These are phyloP conservation scores for Leguminivora glycinivorella DNA, from an alignment of 1,140 invertebrate species.

Conservation along the genomic window DNA sequence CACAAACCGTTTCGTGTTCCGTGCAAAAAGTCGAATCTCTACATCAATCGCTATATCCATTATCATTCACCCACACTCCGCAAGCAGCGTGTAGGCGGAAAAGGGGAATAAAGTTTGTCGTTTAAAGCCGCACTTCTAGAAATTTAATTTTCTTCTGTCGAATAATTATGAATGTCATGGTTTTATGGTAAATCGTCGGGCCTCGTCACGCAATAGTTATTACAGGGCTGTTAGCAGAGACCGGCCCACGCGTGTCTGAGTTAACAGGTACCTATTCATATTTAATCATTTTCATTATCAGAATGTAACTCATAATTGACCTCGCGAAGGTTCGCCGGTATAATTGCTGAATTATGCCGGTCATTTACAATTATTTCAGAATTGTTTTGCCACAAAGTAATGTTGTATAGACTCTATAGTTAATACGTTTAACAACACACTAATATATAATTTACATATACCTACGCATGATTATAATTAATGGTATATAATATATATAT, in stretches of 20 bases:
- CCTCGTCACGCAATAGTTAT: conserved; percentile 60
- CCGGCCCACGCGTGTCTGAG: conserved; percentile 38
- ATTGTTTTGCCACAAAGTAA: background rate
- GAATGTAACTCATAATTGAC: conserved; percentile 16
- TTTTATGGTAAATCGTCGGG: conserved; percentile 51
- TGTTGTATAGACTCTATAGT: background rate
- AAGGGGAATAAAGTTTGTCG: conserved; percentile 4
- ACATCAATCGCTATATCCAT: conserved; percentile 23
- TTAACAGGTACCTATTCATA: conserved; percentile 14
- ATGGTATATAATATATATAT: too few species aligned
- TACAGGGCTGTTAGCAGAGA: conserved; percentile 42
- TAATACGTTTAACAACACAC: background rate
- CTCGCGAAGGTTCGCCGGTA: background rate
- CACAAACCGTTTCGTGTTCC: conserved; percentile 42
- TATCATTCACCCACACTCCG: conserved; percentile 11
- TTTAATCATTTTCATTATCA: conserved; percentile 26
- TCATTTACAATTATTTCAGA: conserved; percentile 18
- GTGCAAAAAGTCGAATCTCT: conserved; percentile 39
- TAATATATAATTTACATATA: background rate
- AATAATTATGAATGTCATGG: conserved; percentile 64
- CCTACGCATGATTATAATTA: too few species aligned
- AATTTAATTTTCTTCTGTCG: conserved; percentile 29
- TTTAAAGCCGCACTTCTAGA: background rate
- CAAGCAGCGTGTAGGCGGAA: background rate
- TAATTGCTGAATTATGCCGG: conserved; percentile 2